A percentile compares a stretch with the other conserved stretches of the same genome.
These are phyloP conservation scores for Dolichotis patagonum DNA, from an alignment of 2,113 vertebrate genomes.

Conservation along the genomic window DNA sequence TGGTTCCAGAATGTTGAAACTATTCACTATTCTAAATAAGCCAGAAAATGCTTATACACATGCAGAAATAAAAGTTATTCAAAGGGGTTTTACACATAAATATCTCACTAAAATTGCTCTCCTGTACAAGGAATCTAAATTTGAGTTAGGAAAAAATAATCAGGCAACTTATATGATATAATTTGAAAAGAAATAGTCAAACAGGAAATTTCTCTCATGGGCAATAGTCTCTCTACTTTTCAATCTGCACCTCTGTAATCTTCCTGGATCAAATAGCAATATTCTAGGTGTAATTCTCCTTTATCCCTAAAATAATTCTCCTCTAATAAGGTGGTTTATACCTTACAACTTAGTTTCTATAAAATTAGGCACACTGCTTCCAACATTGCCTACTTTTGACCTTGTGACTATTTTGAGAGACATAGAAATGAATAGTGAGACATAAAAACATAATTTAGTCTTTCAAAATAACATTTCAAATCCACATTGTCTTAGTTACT, in stretches of 20 bases:
- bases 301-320: background rate
- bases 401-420: background rate
- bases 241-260: background rate
- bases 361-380: background rate
- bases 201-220: background rate
- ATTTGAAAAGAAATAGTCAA: conserved; percentile 17
- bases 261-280: background rate
- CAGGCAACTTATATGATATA: conserved; percentile 18
- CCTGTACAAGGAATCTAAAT: conserved; percentile 14
- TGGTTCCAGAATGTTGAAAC: conserved; percentile 11
- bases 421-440: background rate
- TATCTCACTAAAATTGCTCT: conserved; percentile 44
- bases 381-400: background rate
- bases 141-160: background rate
- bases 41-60: conserved; percentile 44
- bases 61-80: background rate
- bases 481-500: too few species aligned
- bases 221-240: background rate
- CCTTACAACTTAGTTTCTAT: background rate
- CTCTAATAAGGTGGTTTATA: conserved; percentile 32
- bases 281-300: conserved; percentile 17
- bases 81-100: conserved; percentile 16
- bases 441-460: background rate
- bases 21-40: background rate
- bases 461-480: conserved; percentile 9